Conservation (phyloP, 2,113 vertebrate genomes). For the Macrotus californicus region DNA sequence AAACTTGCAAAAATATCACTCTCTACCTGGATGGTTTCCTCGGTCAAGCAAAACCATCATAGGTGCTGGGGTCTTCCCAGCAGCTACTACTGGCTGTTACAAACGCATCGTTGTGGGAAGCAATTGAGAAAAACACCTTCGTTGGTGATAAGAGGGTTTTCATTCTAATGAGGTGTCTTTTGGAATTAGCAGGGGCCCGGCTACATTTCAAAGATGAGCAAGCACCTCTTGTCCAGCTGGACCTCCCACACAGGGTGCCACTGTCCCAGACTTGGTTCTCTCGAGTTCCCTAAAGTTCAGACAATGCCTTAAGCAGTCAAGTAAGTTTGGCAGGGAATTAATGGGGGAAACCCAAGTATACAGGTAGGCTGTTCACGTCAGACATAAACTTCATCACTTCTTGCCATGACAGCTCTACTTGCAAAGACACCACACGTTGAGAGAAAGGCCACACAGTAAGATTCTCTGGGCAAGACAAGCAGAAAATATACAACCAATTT, state of each 20-base stretch:
- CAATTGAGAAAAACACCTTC: background rate
- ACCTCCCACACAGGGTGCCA: background rate
- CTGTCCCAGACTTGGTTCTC: background rate
- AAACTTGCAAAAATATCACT: background rate
- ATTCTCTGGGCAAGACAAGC: background rate
- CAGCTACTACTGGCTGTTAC: background rate
- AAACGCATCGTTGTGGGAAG: background rate
- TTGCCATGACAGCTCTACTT: background rate
- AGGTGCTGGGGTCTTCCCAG: background rate
- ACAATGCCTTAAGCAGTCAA: constrained; percentile 48
- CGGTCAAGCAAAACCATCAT: background rate
- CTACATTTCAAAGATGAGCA: constrained; percentile 24
- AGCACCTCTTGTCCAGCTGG: background rate
- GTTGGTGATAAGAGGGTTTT: background rate
- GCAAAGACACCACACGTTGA: background rate
- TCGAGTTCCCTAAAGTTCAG: constrained; percentile 20
- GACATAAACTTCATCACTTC: constrained; percentile 13
- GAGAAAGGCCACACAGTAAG: background rate
- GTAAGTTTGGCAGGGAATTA: constrained; percentile 40
- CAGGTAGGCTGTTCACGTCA: constrained; percentile 29
- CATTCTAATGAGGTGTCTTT: constrained; percentile 16
- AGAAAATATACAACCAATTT: background rate
- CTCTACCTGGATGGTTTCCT: background rate
- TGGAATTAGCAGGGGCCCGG: background rate
- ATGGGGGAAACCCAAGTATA: constrained; percentile 34